Evolutionary conservation across 2,888 invertebrate species (phyloP), one percentile per base, ranked within the genome.

Genomic region (Mesochorus sp.): DNA sequence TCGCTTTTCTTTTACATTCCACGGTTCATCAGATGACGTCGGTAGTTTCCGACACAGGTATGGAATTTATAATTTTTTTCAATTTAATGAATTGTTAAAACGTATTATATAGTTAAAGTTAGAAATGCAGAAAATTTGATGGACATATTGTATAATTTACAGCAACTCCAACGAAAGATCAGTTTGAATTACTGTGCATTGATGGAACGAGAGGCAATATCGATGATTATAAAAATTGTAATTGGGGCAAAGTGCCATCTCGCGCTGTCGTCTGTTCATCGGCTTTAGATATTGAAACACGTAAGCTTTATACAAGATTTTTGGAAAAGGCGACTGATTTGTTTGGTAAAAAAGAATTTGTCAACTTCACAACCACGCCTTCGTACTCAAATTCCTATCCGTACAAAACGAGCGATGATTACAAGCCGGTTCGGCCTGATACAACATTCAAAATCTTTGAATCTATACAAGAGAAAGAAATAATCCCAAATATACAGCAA

Each of bases 1-100:
- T 99, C 14, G 98, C 98, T 0, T 99, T 99, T 89, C 92, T 99
- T 0, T 94, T 96, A 53, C 97, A 98, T 87, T 95, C 95, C 0
- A 96, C 97, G 0, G 94, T 97, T 17, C 92, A 93, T 34, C 95
- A 97, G 89, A 94, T 96, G 89, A 91, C 95, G 2, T 89, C 92
- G 3, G 94, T 93, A 0, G 93, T 93, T 72, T 90, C 91, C 26
- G 93, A 94, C 88, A 94, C 93, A 76, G 91, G 94, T 95, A 89
- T 91, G 91, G n/a, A 24, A 6, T 42, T 14, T 53, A 2, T 1
- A 4, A 6, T 26, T 17, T 53, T 17, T 19, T 47, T 19, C 47
- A 8, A 8, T 47, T 47, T 2, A 3, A 10, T 14, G 17, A 4
- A 17, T 4, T 1, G 14, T 17, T 17, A 14, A 42, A 17, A 42